Evolutionary conservation across 2,113 vertebrate species (phyloP).

Genomic region (Platysteira castanea): DNA sequence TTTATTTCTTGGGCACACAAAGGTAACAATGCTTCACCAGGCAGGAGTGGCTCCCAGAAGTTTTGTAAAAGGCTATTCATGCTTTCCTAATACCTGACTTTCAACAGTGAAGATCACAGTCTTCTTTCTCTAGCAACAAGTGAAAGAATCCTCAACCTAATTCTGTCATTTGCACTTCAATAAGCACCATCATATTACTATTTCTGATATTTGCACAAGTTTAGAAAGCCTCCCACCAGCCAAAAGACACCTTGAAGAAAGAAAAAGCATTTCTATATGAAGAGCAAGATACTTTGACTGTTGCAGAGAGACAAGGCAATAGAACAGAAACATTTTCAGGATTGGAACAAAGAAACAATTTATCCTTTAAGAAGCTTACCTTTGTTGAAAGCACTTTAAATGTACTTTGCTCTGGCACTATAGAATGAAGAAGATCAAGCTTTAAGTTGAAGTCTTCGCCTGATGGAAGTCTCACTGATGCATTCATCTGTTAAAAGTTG

Average conservation of each 20-base stretch:
- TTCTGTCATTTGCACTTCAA: neutral
- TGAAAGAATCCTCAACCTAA: neutral
- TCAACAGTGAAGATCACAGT: neutral
- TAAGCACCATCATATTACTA: neutral
- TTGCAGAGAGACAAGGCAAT: neutral
- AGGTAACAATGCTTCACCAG: neutral
- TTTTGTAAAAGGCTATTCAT: neutral
- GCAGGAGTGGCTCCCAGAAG: neutral
- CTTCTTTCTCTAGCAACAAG: neutral
- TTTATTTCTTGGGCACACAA: neutral
- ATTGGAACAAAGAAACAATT: neutral
- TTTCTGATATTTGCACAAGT: neutral
- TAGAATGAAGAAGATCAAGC: constrained; percentile 82
- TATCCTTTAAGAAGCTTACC: constrained; percentile 70
- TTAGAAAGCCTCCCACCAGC: neutral
- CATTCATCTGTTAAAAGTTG: constrained; percentile 78
- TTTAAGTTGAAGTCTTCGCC: constrained; percentile 83
- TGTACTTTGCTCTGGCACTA: constrained; percentile 86
- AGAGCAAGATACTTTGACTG: neutral
- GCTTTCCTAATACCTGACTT: neutral
- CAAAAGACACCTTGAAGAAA: neutral
- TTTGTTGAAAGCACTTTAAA: constrained; percentile 94
- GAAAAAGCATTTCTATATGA: neutral
- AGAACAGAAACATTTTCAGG: neutral
- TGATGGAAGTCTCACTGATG: constrained; percentile 79